A percentile compares a stretch with the other conserved stretches of the same genome.
phyloP scores from a whole-genome alignment of 1,140 invertebrate genomes.

The Megathymus violae region DNA sequence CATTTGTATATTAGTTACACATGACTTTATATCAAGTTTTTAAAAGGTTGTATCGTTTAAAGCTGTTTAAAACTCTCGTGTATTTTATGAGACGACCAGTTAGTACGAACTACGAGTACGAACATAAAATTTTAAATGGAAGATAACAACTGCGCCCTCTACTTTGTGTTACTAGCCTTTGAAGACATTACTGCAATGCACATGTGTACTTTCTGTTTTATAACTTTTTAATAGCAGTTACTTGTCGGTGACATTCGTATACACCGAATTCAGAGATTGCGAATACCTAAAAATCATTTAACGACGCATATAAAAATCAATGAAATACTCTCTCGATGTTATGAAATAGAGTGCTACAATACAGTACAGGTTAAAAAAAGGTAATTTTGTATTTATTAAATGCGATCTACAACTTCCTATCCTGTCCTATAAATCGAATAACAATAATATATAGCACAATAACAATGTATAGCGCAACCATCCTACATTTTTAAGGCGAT shows the following conservation, averaged over 20 bases:
- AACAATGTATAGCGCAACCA: too few species aligned
- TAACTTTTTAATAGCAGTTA: slow-evolving; percentile 1
- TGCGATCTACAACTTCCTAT: too few species aligned
- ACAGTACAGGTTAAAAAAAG: too few species aligned
- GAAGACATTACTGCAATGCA: slow-evolving; percentile 1
- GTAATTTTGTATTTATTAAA: too few species aligned
- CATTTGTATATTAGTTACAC: background rate
- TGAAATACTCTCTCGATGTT: too few species aligned
- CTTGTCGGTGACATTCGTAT: background rate
- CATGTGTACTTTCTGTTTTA: slow-evolving; percentile 12
- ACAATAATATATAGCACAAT: too few species aligned
- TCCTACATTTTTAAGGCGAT: too few species aligned
- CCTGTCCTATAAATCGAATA: too few species aligned
- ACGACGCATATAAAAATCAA: too few species aligned
- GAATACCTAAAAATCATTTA: too few species aligned
- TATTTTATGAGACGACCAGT: slow-evolving; percentile 11
- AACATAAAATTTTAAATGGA: slow-evolving; percentile 21
- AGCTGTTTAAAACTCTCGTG: slow-evolving; percentile 15
- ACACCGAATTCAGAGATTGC: background rate
- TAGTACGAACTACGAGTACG: too few species aligned
- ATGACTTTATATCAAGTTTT: background rate
- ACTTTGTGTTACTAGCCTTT: slow-evolving; percentile 18
- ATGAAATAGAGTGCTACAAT: too few species aligned
- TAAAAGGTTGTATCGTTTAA: slow-evolving; percentile 11
- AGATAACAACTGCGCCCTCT: slow-evolving; percentile 22